Evolutionary conservation across 2,113 vertebrate genomes (phyloP).

Genomic region (Oreochromis spilurus): DNA sequence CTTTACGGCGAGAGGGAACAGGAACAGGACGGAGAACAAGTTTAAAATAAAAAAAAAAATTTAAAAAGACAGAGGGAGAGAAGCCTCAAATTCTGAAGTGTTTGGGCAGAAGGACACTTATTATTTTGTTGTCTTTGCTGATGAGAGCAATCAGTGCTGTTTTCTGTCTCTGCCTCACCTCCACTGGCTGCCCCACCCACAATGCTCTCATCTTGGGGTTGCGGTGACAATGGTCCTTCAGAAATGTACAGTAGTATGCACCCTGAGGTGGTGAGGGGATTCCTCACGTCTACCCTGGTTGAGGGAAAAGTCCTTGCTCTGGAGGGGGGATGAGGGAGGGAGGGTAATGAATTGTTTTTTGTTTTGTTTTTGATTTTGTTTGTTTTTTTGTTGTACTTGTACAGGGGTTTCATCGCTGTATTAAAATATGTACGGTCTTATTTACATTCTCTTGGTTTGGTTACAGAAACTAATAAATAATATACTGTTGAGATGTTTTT

Average conservation of each 20-base stretch:
- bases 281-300: slow-evolving; percentile 31
- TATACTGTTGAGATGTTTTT: slow-evolving; percentile 69
- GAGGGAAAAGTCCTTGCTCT: slow-evolving; percentile 47
- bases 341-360: slow-evolving; percentile 46
- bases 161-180: slow-evolving; percentile 57
- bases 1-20: background rate
- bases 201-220: slow-evolving; percentile 43
- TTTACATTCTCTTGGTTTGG: slow-evolving; percentile 98
- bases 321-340: slow-evolving; percentile 52
- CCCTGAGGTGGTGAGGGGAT: slow-evolving; percentile 32
- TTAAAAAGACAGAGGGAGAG: background rate
- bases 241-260: slow-evolving; percentile 58
- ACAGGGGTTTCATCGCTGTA: slow-evolving; percentile 98
- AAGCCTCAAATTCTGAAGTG: slow-evolving; percentile 45
- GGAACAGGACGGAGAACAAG: background rate
- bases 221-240: slow-evolving; percentile 42
- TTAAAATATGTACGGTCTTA: slow-evolving; percentile 99
- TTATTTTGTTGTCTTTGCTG: slow-evolving; percentile 51
- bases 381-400: slow-evolving; percentile 87
- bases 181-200: slow-evolving; percentile 46
- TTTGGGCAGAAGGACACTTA: slow-evolving; percentile 57
- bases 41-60: background rate
- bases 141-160: slow-evolving; percentile 61
- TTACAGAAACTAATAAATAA: slow-evolving; percentile 99
- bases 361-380: slow-evolving; percentile 50